Conservation (phyloP, 2,113 vertebrate species). For the Scomber scombrus region DNA sequence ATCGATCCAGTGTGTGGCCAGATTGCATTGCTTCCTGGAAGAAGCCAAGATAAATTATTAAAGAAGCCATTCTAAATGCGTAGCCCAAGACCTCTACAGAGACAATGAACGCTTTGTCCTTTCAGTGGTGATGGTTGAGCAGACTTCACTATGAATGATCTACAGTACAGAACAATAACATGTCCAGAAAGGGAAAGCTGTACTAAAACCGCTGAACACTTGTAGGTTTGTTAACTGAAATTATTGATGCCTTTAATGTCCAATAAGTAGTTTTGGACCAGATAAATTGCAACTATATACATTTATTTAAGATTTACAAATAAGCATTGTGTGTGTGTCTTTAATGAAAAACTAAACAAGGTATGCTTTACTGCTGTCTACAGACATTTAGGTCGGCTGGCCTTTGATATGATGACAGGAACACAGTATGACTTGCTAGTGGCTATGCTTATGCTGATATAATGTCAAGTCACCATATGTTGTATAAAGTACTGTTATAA, state of each 20-base stretch:
- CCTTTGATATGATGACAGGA: neutral
- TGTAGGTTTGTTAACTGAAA: conserved; percentile 1
- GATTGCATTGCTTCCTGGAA: conserved; percentile 74
- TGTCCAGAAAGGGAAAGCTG: conserved; percentile 21
- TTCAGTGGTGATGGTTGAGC: conserved; percentile 19
- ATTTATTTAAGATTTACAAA: neutral
- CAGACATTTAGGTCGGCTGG: no score
- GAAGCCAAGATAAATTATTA: conserved; percentile 80
- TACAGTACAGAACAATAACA: conserved; percentile 15
- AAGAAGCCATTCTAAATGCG: conserved; percentile 75
- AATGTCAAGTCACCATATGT: neutral
- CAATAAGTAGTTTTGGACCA: neutral
- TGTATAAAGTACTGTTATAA: no score
- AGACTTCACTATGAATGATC: conserved; percentile 18
- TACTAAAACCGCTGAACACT: conserved; percentile 7
- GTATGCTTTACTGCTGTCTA: neutral
- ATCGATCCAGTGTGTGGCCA: conserved; percentile 76
- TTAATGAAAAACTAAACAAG: neutral
- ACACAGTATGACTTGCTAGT: no score
- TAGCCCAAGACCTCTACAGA: conserved; percentile 49
- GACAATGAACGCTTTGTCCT: conserved; percentile 61
- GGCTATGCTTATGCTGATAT: neutral
- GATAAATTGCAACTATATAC: neutral
- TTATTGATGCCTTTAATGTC: neutral
- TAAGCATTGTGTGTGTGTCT: neutral